These are phyloP conservation scores for Propithecus coquereli DNA, from an alignment of 2,113 vertebrate genomes.

Conservation along the genomic window DNA sequence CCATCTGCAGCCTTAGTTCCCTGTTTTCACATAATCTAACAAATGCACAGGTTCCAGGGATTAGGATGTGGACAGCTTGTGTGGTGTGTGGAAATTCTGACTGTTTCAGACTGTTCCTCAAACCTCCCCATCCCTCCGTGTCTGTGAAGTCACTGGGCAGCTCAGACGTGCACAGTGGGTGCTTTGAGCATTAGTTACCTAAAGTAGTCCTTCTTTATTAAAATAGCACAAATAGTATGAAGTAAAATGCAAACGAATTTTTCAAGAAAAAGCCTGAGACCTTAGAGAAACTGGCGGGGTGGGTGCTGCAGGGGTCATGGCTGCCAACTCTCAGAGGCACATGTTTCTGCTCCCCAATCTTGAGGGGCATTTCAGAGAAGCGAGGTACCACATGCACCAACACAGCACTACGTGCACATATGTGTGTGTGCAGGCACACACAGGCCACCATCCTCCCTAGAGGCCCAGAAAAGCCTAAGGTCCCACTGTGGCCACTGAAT, in stretches of 20 bases:
- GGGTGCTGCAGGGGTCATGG: not conserved
- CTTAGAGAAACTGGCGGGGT: not conserved
- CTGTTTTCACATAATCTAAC: not conserved
- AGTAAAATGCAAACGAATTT: not conserved
- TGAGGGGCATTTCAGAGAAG: not conserved
- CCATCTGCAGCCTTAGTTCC: not conserved
- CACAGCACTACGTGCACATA: not conserved
- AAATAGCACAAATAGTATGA: not conserved
- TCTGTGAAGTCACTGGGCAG: not conserved
- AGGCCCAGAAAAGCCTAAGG: not conserved
- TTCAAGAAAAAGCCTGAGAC: not conserved
- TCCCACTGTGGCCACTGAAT: no score
- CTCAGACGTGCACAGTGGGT: not conserved
- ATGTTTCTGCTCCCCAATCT: not conserved
- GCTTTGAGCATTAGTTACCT: not conserved
- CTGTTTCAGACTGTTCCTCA: not conserved
- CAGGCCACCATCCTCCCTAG: not conserved
- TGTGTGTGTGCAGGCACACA: rapidly evolving
- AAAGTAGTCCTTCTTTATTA: not conserved
- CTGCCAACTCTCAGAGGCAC: not conserved
- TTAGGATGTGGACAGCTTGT: not conserved
- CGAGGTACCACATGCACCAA: not conserved
- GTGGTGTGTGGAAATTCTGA: not conserved
- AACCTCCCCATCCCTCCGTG: not conserved
- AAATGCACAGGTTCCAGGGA: not conserved